Evolutionary conservation across 2,888 invertebrate genomes (phyloP).

Genomic region (Spodoptera littoralis): DNA sequence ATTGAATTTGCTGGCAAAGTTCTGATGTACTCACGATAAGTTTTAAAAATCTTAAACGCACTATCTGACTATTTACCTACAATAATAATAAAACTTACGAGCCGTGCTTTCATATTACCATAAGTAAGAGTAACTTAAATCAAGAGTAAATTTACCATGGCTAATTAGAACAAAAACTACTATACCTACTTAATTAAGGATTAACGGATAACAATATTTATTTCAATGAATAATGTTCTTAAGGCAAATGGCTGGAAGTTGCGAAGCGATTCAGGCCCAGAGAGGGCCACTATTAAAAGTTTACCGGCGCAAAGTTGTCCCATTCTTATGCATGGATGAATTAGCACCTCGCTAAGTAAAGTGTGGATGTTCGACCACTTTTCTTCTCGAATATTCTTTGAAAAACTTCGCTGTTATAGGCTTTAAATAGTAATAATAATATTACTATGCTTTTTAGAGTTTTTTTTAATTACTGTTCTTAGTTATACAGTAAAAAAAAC

Average conservation of each 20-base stretch:
- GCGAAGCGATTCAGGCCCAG: slow-evolving; percentile 63
- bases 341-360: slow-evolving; percentile 60
- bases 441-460: no score
- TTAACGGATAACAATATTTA: slow-evolving; percentile 45
- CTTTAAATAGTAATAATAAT: background rate
- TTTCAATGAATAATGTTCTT: slow-evolving; percentile 49
- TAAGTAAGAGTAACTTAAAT: background rate
- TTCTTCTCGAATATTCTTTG: slow-evolving; percentile 34
- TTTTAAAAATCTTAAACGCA: no score
- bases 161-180: slow-evolving; percentile 7
- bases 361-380: slow-evolving; percentile 43
- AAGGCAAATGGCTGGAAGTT: slow-evolving; percentile 58
- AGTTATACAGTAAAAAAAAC: no score
- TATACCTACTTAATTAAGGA: slow-evolving; percentile 25
- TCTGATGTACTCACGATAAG: background rate
- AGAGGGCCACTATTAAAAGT: slow-evolving; percentile 72
- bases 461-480: no score
- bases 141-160: background rate
- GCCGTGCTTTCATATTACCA: background rate
- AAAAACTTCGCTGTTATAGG: slow-evolving; percentile 1
- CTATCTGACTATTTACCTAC: no score
- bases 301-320: slow-evolving; percentile 62
- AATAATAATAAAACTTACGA: no score
- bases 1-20: background rate
- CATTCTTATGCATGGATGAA: slow-evolving; percentile 74